Conservation (phyloP, 2,113 vertebrate species). For the Rhynchomys soricoides region DNA sequence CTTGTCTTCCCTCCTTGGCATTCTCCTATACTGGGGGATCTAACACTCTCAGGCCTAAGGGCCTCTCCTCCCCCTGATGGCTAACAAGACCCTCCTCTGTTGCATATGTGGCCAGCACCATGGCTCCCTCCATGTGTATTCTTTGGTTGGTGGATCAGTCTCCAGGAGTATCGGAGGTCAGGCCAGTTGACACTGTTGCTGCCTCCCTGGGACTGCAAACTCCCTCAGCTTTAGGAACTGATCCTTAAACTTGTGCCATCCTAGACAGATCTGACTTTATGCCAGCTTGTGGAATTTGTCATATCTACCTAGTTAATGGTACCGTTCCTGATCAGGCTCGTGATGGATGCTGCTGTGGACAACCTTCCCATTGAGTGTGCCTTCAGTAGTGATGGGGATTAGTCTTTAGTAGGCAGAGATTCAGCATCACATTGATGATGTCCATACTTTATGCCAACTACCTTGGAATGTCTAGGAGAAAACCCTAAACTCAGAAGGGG, state of each 20-base stretch:
- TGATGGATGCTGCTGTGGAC: conserved; percentile 92
- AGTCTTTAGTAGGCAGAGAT: conserved; percentile 95
- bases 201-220: too few species aligned
- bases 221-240: too few species aligned
- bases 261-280: conserved; percentile 94
- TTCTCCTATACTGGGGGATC: too few species aligned
- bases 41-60: too few species aligned
- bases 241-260: conserved; percentile 91
- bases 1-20: too few species aligned
- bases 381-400: conserved; percentile 96
- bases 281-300: conserved; percentile 96
- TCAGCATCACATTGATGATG: conserved; percentile 95
- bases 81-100: too few species aligned
- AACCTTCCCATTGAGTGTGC: conserved; percentile 94
- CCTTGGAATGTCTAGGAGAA: conserved; percentile 90
- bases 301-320: conserved; percentile 91
- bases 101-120: too few species aligned
- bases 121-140: too few species aligned
- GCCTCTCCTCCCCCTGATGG: too few species aligned
- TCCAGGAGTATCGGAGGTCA: too few species aligned
- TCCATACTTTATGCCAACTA: conserved; percentile 94
- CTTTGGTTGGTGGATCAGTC: too few species aligned
- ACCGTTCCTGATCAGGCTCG: conserved; percentile 93
- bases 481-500: conserved; percentile 80
- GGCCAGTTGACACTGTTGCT: too few species aligned